These are phyloP conservation scores for Rhinolophus sinicus DNA, from an alignment of 2,113 vertebrate genomes.

Conservation along the genomic window DNA sequence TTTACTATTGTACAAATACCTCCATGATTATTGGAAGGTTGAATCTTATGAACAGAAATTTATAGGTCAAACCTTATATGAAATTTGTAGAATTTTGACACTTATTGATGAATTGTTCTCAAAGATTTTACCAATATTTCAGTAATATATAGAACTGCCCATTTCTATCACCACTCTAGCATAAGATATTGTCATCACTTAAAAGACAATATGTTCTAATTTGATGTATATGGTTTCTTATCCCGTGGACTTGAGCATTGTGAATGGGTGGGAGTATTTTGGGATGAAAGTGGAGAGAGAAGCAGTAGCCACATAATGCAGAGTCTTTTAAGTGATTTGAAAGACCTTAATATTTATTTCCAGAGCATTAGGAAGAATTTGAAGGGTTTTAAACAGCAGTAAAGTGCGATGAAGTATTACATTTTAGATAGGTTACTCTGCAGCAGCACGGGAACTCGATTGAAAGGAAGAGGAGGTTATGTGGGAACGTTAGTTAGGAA, in stretches of 20 bases:
- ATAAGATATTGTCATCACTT: not conserved
- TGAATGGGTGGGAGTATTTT: not conserved
- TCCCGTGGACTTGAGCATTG: not conserved
- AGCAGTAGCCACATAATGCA: not conserved
- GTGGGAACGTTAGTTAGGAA: not conserved
- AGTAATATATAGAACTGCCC: not conserved
- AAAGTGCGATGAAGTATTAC: not conserved
- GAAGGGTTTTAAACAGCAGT: not conserved
- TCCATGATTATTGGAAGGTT: not conserved
- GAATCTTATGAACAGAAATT: not conserved
- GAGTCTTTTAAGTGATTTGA: not conserved
- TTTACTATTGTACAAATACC: not conserved
- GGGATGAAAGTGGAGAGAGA: not conserved
- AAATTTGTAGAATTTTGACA: slow-evolving; percentile 28
- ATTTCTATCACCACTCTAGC: not conserved
- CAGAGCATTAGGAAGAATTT: not conserved
- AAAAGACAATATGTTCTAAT: not conserved
- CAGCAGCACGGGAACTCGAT: not conserved
- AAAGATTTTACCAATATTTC: not conserved
- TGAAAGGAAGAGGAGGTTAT: not conserved
- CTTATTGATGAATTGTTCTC: not conserved
- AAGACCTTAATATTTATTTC: not conserved
- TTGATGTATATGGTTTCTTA: not conserved
- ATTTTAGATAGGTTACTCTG: not conserved
- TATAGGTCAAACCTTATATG: not conserved